Percentiles rank a stretch among this genome's conserved stretches.
Conservation (phyloP, 2,797 vertebrate species). For the Chiroxiphia lanceolata region DNA sequence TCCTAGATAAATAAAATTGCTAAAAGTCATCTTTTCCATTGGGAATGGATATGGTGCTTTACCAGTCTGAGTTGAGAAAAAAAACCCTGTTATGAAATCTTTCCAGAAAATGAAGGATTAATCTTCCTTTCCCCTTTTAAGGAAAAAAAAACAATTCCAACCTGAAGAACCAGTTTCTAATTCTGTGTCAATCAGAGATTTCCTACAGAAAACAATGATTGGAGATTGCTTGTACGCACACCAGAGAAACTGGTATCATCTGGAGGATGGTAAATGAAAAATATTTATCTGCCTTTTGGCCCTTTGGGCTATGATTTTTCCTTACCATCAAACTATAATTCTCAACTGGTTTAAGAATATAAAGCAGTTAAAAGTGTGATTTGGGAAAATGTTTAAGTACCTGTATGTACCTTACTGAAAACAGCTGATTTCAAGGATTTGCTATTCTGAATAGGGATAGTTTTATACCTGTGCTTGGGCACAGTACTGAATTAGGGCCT, state of each 20-base stretch:
- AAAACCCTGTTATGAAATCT: background rate
- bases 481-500: background rate
- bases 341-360: constrained; percentile 5
- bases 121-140: background rate
- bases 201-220: constrained; percentile 5
- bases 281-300: constrained; percentile 2
- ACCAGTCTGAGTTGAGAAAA: background rate
- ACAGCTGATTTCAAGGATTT: background rate
- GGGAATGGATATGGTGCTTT: background rate
- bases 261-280: constrained; percentile 8
- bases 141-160: constrained; percentile 15
- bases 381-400: background rate
- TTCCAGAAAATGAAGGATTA: constrained; percentile 16
- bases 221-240: background rate
- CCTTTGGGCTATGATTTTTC: constrained; percentile 7
- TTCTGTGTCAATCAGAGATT: constrained; percentile 28
- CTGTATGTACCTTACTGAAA: background rate
- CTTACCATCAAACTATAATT: background rate
- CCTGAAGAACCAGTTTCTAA: constrained; percentile 15
- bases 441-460: background rate
- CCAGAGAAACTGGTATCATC: constrained; percentile 17
- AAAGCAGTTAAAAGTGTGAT: background rate
- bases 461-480: background rate
- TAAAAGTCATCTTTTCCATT: background rate
- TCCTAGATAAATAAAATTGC: background rate